Evolutionary conservation across 1,140 invertebrate species (phyloP).

Genomic region (Nebria ingens): DNA sequence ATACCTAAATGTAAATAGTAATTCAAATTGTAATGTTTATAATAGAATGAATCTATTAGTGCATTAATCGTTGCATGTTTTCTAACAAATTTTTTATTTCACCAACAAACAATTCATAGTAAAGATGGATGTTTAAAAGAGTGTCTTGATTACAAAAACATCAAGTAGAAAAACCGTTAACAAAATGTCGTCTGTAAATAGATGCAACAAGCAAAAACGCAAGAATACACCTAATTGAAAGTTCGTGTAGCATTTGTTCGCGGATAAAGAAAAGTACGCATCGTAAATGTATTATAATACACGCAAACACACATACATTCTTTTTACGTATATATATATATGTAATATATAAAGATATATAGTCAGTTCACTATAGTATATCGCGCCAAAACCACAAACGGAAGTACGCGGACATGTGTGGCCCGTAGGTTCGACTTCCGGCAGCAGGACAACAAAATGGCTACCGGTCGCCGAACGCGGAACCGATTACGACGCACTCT

Average conservation of each 20-base stretch:
- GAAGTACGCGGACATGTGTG: background rate
- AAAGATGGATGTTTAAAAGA: no score
- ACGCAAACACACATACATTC: background rate
- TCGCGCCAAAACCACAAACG: background rate
- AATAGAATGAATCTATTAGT: no score
- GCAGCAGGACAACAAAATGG: background rate
- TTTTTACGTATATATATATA: background rate
- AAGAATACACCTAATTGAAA: slow-evolving; percentile 1
- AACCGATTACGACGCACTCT: background rate
- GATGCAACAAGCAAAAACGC: no score
- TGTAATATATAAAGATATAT: background rate
- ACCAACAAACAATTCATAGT: no score
- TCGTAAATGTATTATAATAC: no score
- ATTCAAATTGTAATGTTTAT: no score
- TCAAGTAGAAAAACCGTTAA: slow-evolving; percentile 1
- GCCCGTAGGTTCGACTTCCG: background rate
- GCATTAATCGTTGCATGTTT: no score
- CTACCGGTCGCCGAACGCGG: background rate
- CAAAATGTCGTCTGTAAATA: background rate
- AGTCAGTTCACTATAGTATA: background rate
- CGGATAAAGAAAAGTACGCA: background rate
- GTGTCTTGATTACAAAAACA: no score
- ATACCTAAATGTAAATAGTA: no score
- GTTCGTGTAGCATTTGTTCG: background rate
- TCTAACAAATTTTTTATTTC: no score